These are phyloP conservation scores for Sebastes steindachneri DNA, from an alignment of 2,797 vertebrate species.

Conservation along the genomic window DNA sequence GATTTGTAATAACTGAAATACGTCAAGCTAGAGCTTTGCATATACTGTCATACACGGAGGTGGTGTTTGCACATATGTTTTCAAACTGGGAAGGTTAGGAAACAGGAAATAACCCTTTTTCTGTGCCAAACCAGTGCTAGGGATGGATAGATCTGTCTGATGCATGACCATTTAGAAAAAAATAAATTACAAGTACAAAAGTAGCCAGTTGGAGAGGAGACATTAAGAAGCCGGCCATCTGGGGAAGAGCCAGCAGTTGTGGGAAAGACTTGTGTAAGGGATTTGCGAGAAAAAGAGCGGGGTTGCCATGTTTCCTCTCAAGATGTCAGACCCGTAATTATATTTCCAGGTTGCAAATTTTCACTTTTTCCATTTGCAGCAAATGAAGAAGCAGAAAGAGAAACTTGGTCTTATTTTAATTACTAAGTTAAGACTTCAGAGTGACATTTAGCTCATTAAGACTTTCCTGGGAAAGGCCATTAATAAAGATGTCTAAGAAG, in stretches of 20 bases:
- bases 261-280: constrained; percentile 20
- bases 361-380: constrained; percentile 17
- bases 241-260: constrained; percentile 33
- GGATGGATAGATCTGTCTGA: constrained; percentile 8
- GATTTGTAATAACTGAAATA: constrained; percentile 38
- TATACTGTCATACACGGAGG: background rate
- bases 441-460: constrained; percentile 29
- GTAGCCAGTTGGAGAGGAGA: constrained; percentile 27
- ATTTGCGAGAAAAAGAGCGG: background rate
- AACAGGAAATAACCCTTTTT: constrained; percentile 1
- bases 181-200: background rate
- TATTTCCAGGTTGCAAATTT: constrained; percentile 23
- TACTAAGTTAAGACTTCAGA: constrained; percentile 18
- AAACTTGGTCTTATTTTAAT: background rate
- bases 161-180: constrained; percentile 8
- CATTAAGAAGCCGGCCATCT: constrained; percentile 14
- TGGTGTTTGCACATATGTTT: background rate
- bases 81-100: background rate
- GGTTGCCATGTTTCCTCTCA: constrained; percentile 34
- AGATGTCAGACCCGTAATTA: constrained; percentile 13
- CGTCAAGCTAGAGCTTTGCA: constrained; percentile 11
- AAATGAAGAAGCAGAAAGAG: constrained; percentile 5
- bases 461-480: constrained; percentile 16
- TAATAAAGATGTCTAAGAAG: constrained; percentile 50
- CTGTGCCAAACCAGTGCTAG: background rate